Evolutionary conservation across 1,140 invertebrate species (phyloP), one percentile per base, ranked within the genome.

Genomic region (Sycophaga agraensis): DNA sequence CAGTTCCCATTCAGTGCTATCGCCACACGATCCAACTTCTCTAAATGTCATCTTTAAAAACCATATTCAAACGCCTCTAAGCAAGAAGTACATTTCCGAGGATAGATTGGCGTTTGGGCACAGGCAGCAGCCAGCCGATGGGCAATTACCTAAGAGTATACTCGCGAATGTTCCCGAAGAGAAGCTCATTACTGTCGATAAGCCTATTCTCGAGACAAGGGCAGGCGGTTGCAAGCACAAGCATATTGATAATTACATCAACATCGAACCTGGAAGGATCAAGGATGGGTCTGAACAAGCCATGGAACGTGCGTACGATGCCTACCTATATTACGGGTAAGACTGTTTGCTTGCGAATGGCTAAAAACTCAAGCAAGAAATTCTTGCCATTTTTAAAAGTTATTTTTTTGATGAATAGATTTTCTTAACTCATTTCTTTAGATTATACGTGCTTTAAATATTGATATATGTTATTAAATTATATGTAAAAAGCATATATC

Each of bases 1-100:
- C 42, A 31, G 14, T 17, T 5, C 24, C 9, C 51, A 24, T n/a
- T 9, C 51, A 35, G 35, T 31, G 6, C n/a, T n/a, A n/a, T n/a
- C 8, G 69, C 72, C 79, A 1, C 78, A 80, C 1, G 81, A 82
- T 68, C 75, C 81, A 19, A 76, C 82, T 4, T 82, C 81, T n/a
- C 66, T 82, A 12, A 66, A 71, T 19, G 24, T 82, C 24, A 79
- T 79, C 1, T 74, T 70, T 22, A 73, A 76, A 66, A 71, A 77
- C 46, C 37, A 70, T 21, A 8, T 48, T 1, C 21, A 26, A 39
- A 17, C 34, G 12, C 24, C 45, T 4, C 1, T 1, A 2, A 8
- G 17, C 1, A 67, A 56, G 31, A 28, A 54, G 22, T 66, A 73
- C 59, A 68, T 82, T 7, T 72, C 77, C 0, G 81, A 82, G 61